These are phyloP conservation scores for Arenaria interpres DNA, from an alignment of 2,113 vertebrate species.

Conservation along the genomic window DNA sequence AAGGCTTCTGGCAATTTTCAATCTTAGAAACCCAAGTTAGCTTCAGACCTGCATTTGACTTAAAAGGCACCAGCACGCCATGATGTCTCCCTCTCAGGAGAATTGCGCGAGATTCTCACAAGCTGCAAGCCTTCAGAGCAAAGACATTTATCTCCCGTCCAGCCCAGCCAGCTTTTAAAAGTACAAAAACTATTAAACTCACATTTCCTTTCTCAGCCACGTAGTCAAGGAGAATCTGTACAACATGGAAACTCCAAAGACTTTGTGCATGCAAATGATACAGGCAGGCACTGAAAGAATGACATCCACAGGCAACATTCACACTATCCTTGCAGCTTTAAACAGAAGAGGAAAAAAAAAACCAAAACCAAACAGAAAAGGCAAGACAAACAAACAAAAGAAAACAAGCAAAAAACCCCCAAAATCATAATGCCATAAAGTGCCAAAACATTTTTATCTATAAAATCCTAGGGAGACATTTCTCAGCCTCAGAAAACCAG, in stretches of 20 bases:
- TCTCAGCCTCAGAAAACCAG: neutral
- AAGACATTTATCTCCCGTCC: neutral
- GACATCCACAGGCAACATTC: slow-evolving; percentile 6
- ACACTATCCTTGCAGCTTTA: neutral
- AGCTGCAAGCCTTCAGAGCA: neutral
- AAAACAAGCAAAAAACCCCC: neutral
- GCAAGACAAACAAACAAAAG: neutral
- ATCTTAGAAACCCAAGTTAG: neutral
- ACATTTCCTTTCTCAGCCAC: slow-evolving; percentile 1
- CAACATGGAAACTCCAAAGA: slow-evolving; percentile 9
- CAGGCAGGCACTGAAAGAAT: neutral
- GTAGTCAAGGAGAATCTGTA: slow-evolving; percentile 41
- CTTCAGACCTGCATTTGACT: neutral
- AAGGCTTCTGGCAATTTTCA: neutral
- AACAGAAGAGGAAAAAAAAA: rapidly evolving
- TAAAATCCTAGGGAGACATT: neutral
- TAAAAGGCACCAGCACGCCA: neutral
- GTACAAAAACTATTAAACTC: slow-evolving; percentile 27
- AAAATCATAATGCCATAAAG: neutral
- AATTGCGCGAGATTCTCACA: neutral
- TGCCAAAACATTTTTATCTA: neutral
- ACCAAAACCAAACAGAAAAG: neutral
- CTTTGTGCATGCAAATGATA: neutral
- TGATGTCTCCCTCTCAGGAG: neutral
- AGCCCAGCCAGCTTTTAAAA: neutral